Base-by-base conservation (phyloP, 2,888 invertebrate genomes). In the Thecocarcelia acutangulata region DNA sequence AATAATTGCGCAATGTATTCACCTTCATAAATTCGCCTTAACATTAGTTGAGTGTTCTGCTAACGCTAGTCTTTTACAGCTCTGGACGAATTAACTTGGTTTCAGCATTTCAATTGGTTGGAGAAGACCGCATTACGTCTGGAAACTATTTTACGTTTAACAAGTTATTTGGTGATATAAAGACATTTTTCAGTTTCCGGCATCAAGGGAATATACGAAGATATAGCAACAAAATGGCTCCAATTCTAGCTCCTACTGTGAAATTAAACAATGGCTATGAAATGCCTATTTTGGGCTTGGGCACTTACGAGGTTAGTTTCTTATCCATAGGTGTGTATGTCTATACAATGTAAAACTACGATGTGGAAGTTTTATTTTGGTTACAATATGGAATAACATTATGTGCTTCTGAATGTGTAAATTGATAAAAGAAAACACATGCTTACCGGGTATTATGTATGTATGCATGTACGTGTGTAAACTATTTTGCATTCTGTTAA, bases 231-330 rank as follows among this genome's bases (percentile, higher is more conserved):
- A 81, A 81, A 76, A 83, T 84, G 83, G 76, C 81, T 42, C 80
- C 81, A 21, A 81, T 48, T 66, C 73, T 85, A 2, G 88, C 89
- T 61, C 89, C 93, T 0, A 88, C 88, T 17, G 83, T 92, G 0
- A 91, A 91, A 82, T 89, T 94, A 46, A 93, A 92, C 87, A 93
- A 93, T 89, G 94, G 93, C 0, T 85, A 87, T 3, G 87, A 91
- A 61, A 93, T 94, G 87, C 94, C 94, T 0, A 87, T 91, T 15
- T 84, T 94, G 19, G 94, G 94, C 0, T 87, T 95, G 13, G 94
- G 94, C 1, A 95, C 94, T 0, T 94, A 93, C 78, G 87, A 90
- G 86, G 93, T 93, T 87, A 90, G 89, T 58, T 8, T 33, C 8
- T 33, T 33, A 24, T 5, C n/a, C n/a, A n/a, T n/a, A n/a, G n/a